Percentiles rank a stretch among this genome's conserved stretches.
These are phyloP conservation scores for Struthidea cinerea DNA, from an alignment of 2,113 vertebrate species.

Conservation along the genomic window DNA sequence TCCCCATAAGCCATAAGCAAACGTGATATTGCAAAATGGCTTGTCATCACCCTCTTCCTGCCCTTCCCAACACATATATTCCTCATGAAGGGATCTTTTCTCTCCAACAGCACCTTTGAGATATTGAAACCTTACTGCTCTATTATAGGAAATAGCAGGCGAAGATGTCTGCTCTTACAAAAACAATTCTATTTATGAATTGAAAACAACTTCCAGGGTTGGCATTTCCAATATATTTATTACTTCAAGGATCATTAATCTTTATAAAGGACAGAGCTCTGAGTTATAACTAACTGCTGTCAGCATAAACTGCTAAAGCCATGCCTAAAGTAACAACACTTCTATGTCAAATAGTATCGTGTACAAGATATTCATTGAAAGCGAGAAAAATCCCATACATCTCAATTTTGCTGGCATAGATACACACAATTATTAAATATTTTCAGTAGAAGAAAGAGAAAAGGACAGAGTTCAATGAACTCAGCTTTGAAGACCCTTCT, in stretches of 20 bases:
- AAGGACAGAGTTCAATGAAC: not conserved
- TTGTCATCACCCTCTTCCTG: slow-evolving; percentile 53
- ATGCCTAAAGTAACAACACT: not conserved
- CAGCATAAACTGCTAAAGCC: not conserved
- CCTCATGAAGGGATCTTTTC: slow-evolving; percentile 25
- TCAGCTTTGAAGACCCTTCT: not conserved
- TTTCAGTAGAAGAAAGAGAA: not conserved
- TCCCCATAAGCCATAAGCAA: not conserved
- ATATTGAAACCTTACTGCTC: not conserved
- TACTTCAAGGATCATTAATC: slow-evolving; percentile 20
- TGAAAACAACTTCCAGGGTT: not conserved
- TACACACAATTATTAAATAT: not conserved
- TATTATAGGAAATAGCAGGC: not conserved
- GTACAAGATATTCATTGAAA: not conserved
- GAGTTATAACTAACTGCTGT: not conserved
- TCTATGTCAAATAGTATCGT: not conserved
- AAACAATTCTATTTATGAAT: slow-evolving; percentile 9
- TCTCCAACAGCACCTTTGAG: not conserved
- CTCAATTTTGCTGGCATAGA: not conserved
- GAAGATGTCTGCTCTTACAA: not conserved
- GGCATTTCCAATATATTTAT: not conserved
- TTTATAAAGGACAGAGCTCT: not conserved
- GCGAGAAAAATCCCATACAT: not conserved
- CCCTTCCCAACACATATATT: slow-evolving; percentile 6
- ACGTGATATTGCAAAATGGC: slow-evolving; percentile 11